These are phyloP conservation scores for Apis florea DNA, from an alignment of 1,140 invertebrate species.

Conservation along the genomic window DNA sequence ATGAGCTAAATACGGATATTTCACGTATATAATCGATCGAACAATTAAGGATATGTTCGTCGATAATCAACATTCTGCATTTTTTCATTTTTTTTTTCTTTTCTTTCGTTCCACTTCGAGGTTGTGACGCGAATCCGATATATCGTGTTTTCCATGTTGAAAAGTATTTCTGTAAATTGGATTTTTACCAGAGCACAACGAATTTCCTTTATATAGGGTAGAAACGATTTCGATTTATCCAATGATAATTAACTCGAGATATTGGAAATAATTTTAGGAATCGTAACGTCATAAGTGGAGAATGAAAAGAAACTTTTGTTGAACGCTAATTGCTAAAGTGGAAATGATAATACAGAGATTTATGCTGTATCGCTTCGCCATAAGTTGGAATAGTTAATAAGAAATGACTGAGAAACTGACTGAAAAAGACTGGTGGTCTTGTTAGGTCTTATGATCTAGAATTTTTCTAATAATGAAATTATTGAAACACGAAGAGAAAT, in stretches of 20 bases:
- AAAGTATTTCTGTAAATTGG: conserved; percentile 9
- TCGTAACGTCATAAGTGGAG: not conserved
- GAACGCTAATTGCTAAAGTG: not conserved
- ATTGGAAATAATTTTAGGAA: conserved; percentile 4
- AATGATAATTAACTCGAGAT: not conserved
- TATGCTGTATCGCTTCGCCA: too few relatives aligned
- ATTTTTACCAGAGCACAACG: not conserved
- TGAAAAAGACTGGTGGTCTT: too few relatives aligned
- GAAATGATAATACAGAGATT: not conserved
- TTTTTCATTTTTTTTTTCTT: not conserved
- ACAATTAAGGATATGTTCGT: conserved; percentile 21
- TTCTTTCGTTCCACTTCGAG: not conserved
- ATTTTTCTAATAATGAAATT: too few relatives aligned
- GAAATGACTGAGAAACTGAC: too few relatives aligned
- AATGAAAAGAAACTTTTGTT: not conserved
- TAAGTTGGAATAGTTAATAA: too few relatives aligned
- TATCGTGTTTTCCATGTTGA: not conserved
- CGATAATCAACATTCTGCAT: not conserved
- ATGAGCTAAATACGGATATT: not conserved
- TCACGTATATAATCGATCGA: not conserved
- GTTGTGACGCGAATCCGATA: conserved; percentile 5
- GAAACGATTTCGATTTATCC: not conserved
- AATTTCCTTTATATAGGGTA: not conserved
- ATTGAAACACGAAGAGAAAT: too few relatives aligned
- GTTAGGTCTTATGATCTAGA: too few relatives aligned